phyloP scores from a whole-genome alignment of 35 echinoderm and acorn worm genomes.

The Ophioderma brevispina region DNA sequence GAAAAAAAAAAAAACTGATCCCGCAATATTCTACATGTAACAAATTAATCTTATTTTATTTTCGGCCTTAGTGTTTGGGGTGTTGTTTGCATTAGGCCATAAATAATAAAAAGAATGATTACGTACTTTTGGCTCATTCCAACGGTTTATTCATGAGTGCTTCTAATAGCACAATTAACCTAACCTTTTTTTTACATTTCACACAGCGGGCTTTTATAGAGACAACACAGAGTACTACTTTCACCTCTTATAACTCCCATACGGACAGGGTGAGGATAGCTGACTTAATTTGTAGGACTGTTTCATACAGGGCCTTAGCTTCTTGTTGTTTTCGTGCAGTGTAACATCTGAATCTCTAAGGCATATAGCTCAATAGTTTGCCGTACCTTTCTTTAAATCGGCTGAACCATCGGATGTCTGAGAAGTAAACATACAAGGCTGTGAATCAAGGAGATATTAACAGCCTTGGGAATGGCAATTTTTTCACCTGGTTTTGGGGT shows the following conservation, averaged over 20 bases:
- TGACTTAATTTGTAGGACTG: constrained; percentile 98
- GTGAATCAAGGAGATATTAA: too few relatives aligned
- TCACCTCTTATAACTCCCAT: constrained; percentile 99
- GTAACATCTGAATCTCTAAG: constrained; percentile 99
- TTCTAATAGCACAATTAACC: too few relatives aligned
- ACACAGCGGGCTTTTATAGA: too few relatives aligned
- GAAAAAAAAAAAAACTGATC: too few relatives aligned
- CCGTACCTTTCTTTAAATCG: constrained; percentile 97
- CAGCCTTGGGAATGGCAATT: too few relatives aligned
- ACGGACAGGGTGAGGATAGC: constrained; percentile 97
- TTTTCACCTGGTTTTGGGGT: too few relatives aligned
- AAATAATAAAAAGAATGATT: constrained; percentile 3
- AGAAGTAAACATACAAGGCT: too few relatives aligned
- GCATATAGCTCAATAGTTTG: constrained; percentile 98
- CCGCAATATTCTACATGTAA: too few relatives aligned
- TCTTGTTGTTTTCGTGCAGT: constrained; percentile 99
- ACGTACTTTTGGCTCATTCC: background rate
- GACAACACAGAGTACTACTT: background rate
- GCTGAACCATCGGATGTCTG: constrained; percentile 93
- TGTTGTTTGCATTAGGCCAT: too few relatives aligned
- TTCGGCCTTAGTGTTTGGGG: too few relatives aligned
- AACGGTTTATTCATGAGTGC: background rate
- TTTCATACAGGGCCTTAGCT: constrained; percentile 98
- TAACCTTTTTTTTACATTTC: too few relatives aligned
- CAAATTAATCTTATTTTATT: too few relatives aligned